Evolutionary conservation across 2,797 vertebrate species (phyloP), one percentile per base, ranked within the genome.

Genomic region (Heliangelus exortis): DNA sequence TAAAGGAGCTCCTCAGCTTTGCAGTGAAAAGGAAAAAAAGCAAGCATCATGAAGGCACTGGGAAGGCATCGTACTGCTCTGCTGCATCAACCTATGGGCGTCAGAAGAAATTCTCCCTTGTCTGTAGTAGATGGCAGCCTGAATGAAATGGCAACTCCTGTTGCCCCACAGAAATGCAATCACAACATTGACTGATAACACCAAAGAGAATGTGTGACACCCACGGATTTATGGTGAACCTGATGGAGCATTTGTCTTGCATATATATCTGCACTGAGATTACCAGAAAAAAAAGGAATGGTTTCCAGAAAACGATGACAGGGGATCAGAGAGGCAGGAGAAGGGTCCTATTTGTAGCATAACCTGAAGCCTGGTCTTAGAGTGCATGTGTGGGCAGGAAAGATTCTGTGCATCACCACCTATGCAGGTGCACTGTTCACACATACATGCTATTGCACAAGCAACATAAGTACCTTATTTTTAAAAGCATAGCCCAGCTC

Each of bases 191-290:
- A 92, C 45, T 62, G 75, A 66, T 83, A 89, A 94, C 45, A 89
- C n/a, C 73, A 36, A 72, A 92, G 84, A 66, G 81, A 77, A 43
- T 11, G 8, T 78, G 33, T 81, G 63, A 69, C 81, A 88, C 84
- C 34, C 21, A 59, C 54, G 87, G 63, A 51, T 63, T 66, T n/a
- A 45, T 5, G 15, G 47, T 75, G 95, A 96, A 77, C 62, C 77
- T 80, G 91, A 90, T 4, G 36, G 81, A 93, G 84, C 39, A 78
- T 85, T 95, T 86, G 41, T 84, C 33, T 43, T 53, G 50, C 26
- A 72, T 31, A 95, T n/a, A 95, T 96, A 96, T 94, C 66, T 82
- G 78, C 65, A 89, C 92, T 57, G 75, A n/a, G 26, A 73, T 84
- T 78, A 45, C 23, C 73, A 82, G 92, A 84, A 92, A 50, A 89